These are phyloP conservation scores for Thunnus thynnus DNA, from an alignment of 2,113 vertebrate species.

Conservation along the genomic window DNA sequence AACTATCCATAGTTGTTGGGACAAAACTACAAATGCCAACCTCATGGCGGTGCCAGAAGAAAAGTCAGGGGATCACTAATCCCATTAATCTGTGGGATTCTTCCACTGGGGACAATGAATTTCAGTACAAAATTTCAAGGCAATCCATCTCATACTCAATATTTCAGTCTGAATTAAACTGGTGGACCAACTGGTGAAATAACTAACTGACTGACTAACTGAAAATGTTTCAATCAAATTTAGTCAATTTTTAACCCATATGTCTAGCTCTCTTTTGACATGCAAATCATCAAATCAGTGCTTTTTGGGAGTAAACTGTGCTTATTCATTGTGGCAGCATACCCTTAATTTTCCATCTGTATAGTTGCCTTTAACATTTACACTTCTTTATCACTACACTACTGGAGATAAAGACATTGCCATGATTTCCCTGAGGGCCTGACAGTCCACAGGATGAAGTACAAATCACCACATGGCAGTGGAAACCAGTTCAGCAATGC, in stretches of 20 bases:
- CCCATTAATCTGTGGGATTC: no score
- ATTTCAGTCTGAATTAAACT: no score
- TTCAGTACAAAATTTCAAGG: no score
- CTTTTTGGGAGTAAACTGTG: no score
- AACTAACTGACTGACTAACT: no score
- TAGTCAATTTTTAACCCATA: neutral
- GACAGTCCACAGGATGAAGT: conserved; percentile 5
- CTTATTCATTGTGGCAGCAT: neutral
- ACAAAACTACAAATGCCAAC: no score
- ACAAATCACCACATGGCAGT: conserved; percentile 25
- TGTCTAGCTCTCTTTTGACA: neutral
- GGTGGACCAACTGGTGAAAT: neutral
- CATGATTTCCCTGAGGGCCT: conserved; percentile 49
- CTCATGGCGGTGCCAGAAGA: no score
- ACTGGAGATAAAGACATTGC: neutral
- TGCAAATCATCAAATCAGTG: neutral
- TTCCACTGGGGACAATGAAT: no score
- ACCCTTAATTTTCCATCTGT: neutral
- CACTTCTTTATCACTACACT: conserved; percentile 7
- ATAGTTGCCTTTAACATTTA: neutral
- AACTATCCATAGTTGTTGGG: no score
- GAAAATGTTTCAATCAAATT: neutral
- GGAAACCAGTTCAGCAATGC: neutral
- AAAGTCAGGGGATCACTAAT: no score
- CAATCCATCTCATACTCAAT: no score